phyloP scores from a whole-genome alignment of 2,888 invertebrate species.

The Callosobruchus maculatus region DNA sequence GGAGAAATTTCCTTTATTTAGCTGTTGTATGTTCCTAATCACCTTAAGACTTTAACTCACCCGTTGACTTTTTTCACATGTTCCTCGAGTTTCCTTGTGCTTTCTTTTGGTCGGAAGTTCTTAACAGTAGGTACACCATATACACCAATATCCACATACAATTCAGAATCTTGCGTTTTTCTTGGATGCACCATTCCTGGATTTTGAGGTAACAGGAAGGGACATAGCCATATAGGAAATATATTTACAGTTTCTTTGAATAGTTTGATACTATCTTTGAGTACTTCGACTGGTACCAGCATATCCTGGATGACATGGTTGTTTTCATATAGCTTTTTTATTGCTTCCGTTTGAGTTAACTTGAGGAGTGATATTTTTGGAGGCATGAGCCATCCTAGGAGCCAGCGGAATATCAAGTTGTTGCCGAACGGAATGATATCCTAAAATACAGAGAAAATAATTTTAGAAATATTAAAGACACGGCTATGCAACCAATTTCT shows the following conservation, averaged over 20 bases:
- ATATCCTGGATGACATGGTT: constrained; percentile 80
- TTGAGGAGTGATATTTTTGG: constrained; percentile 79
- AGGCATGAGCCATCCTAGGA: constrained; percentile 79
- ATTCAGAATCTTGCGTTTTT: constrained; percentile 14
- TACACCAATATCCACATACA: constrained; percentile 79
- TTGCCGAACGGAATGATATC: constrained; percentile 84
- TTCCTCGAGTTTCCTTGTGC: constrained; percentile 66
- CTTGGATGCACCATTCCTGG: constrained; percentile 69
- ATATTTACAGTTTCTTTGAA: constrained; percentile 64
- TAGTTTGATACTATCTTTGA: constrained; percentile 59
- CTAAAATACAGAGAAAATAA: constrained; percentile 43
- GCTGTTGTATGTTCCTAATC: too few species aligned
- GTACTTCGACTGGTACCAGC: constrained; percentile 64
- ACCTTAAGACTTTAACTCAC: constrained; percentile 36
- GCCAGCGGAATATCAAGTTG: constrained; percentile 64
- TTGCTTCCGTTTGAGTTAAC: constrained; percentile 68
- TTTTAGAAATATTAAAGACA: too few species aligned
- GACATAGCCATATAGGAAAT: constrained; percentile 82
- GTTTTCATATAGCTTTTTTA: constrained; percentile 68
- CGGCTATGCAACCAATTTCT: too few species aligned
- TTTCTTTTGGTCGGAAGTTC: constrained; percentile 59
- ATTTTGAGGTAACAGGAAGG: constrained; percentile 64
- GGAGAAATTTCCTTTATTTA: too few species aligned
- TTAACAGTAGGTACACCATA: constrained; percentile 71
- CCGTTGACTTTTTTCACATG: constrained; percentile 67